phyloP scores from a whole-genome alignment of 2,113 vertebrate species.

The Buteo buteo region DNA sequence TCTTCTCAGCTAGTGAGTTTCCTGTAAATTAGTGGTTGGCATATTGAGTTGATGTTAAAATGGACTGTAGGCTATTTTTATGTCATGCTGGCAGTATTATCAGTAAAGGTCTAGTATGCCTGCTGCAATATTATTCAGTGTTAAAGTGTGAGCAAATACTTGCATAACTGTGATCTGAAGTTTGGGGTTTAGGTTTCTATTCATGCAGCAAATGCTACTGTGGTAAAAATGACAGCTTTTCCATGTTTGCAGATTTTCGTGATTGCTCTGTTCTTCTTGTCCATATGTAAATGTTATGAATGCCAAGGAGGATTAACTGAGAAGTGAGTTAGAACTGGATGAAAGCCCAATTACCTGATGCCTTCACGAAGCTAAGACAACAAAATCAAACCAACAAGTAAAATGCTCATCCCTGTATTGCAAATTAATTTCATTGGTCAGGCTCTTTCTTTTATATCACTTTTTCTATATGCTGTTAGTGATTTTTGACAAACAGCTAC shows the following conservation, averaged over 20 bases:
- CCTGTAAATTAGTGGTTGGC: neutral
- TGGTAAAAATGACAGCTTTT: constrained; percentile 56
- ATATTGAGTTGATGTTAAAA: constrained; percentile 37
- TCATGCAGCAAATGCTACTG: constrained; percentile 38
- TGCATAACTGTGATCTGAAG: constrained; percentile 52
- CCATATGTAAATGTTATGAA: constrained; percentile 48
- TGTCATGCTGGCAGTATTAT: constrained; percentile 9
- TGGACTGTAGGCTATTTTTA: constrained; percentile 44
- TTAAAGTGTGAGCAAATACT: constrained; percentile 64
- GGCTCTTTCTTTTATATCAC: neutral
- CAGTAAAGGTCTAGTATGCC: constrained; percentile 36
- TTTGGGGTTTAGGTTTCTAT: constrained; percentile 37
- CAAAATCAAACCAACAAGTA: neutral
- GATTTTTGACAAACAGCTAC: neutral
- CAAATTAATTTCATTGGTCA: neutral
- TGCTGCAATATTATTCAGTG: constrained; percentile 56
- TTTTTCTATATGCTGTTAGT: neutral
- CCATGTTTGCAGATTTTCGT: constrained; percentile 44
- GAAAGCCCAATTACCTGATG: constrained; percentile 9
- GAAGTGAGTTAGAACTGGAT: neutral
- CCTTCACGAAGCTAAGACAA: neutral
- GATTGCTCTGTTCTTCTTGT: constrained; percentile 57
- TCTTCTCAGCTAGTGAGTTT: neutral
- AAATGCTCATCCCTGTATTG: neutral
- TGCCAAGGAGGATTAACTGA: constrained; percentile 12